Base-by-base conservation (phyloP, 2,797 vertebrate species). In the Phoeniculus purpureus region DNA sequence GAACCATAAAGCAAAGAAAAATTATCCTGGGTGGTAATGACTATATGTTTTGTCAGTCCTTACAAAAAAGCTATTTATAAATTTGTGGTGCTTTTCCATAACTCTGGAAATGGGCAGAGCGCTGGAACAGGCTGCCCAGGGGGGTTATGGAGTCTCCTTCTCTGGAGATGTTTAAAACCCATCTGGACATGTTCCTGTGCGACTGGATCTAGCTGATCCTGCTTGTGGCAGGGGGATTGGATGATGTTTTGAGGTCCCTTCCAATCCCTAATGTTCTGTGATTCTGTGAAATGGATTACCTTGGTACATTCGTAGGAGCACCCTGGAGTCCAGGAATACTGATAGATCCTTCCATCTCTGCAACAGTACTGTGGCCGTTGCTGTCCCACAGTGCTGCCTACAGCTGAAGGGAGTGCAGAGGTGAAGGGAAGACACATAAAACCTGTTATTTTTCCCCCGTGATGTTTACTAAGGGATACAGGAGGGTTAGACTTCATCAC, bases 241-340 rank as follows among this genome's bases (percentile, higher is more conserved):
- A 37, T 37, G 37, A 37, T 37, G 9, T 37, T 37, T 37, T 12
- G 37, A 37, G 37, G 37, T 37, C 37, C 37, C 37, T 37, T 37
- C 37, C 37, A 37, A 37, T 37, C 37, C 37, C 37, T 37, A 37
- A 37, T 37, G 37, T 37, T 37, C 37, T n/a, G n/a, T n/a, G n/a
- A n/a, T n/a, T n/a, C n/a, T n/a, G n/a, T n/a, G n/a, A 87, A 95
- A 91, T n/a, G 86, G 64, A 87, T 95, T 95, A 66, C 67, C 31
- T 61, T 94, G 58, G 54, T 90, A 82, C 55, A 70, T 85, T 71
- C 3, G 16, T 50, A 83, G 85, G 34, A 58, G 20, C 40, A 74
- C 61, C 62, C 59, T 61, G 74, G 81, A 81, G 61, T 47, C 59
- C 16, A 6, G 71, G 75, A 73, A 52, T 59, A 48, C 87, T n/a